phyloP scores from a whole-genome alignment of 1,140 invertebrate species.

The Heliconius melpomene region DNA sequence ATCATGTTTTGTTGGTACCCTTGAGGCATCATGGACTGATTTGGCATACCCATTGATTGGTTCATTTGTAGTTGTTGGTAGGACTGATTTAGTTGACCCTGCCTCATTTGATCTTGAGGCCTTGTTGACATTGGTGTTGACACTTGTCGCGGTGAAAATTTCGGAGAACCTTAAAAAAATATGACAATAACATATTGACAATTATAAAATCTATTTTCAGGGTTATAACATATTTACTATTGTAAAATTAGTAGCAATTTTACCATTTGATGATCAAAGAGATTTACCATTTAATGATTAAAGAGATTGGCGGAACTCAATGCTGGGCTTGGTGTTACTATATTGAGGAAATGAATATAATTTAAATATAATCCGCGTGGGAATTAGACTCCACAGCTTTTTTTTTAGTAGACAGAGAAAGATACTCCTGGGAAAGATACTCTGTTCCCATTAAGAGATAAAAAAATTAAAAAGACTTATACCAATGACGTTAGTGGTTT shows the following conservation, averaged over 20 bases:
- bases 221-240: too few relatives aligned
- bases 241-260: too few relatives aligned
- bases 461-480: neutral
- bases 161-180: slow-evolving; percentile 66
- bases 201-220: too few relatives aligned
- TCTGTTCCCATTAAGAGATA: too few relatives aligned
- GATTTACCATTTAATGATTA: too few relatives aligned
- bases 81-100: slow-evolving; percentile 61
- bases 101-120: slow-evolving; percentile 62
- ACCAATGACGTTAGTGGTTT: slow-evolving; percentile 60
- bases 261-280: too few relatives aligned
- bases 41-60: slow-evolving; percentile 58
- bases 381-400: too few relatives aligned
- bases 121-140: slow-evolving; percentile 76
- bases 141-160: slow-evolving; percentile 78
- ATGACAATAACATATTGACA: too few relatives aligned
- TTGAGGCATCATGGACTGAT: slow-evolving; percentile 59
- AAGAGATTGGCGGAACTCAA: too few relatives aligned
- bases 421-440: neutral
- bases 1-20: slow-evolving; percentile 64
- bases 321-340: too few relatives aligned
- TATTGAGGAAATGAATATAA: too few relatives aligned
- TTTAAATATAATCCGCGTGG: too few relatives aligned
- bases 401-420: neutral
- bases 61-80: slow-evolving; percentile 61